Conservation (phyloP, 2,113 vertebrate species). For the Zonotrichia leucophrys region DNA sequence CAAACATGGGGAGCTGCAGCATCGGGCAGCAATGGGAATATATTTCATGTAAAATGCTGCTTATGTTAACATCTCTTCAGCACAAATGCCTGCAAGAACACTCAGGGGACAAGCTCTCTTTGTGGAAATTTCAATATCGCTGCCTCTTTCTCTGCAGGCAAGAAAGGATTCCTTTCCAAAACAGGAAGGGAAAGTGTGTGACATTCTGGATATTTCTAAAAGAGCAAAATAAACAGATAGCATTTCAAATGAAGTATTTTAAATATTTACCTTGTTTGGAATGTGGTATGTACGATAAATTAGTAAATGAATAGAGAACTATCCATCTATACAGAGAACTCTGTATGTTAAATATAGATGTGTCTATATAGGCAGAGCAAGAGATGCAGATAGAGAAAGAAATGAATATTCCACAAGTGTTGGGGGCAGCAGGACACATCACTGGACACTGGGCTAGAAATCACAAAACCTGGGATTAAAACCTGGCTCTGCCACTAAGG, state of each 20-base stretch:
- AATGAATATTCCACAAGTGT: background rate
- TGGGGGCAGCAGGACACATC: background rate
- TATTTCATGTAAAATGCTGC: slow-evolving; percentile 43
- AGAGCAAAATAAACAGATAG: slow-evolving; percentile 19
- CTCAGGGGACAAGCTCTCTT: slow-evolving; percentile 39
- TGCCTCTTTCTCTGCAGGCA: slow-evolving; percentile 36
- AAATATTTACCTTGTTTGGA: slow-evolving; percentile 22
- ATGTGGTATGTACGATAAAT: background rate
- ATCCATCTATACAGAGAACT: background rate
- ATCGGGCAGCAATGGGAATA: background rate
- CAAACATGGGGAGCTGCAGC: background rate
- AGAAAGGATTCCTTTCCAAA: slow-evolving; percentile 31
- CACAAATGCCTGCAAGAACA: slow-evolving; percentile 55
- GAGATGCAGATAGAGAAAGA: background rate
- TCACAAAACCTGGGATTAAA: background rate
- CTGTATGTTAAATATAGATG: background rate
- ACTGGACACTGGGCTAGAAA: background rate
- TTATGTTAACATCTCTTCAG: slow-evolving; percentile 54
- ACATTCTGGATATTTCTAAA: slow-evolving; percentile 22
- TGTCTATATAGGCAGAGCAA: background rate
- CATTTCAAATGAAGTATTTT: background rate
- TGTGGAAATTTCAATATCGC: background rate
- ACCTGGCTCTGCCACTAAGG: background rate
- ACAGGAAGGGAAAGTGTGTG: background rate
- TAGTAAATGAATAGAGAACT: background rate